Evolutionary conservation across 2,888 invertebrate species (phyloP).

Genomic region (Thymelicus acteon): DNA sequence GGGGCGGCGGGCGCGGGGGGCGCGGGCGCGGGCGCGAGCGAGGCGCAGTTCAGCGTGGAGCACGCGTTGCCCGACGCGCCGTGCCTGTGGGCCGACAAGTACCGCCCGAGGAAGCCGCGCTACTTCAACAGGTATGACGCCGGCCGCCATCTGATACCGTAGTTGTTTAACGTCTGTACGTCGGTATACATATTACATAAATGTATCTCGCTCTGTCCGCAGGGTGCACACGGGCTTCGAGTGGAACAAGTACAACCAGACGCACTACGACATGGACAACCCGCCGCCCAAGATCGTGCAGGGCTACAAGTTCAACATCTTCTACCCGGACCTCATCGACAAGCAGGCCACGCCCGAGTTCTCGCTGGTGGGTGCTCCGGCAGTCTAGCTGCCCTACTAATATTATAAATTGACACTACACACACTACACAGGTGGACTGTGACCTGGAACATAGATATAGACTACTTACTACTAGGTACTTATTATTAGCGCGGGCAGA

Average conservation of each 20-base stretch:
- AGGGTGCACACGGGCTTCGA: slow-evolving; percentile 98
- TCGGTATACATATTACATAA: no score
- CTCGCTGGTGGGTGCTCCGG: slow-evolving; percentile 87
- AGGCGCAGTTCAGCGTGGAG: slow-evolving; percentile 96
- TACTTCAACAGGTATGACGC: slow-evolving; percentile 92
- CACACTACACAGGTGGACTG: no score
- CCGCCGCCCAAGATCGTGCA: slow-evolving; percentile 99
- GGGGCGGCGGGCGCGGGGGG: slow-evolving; percentile 89
- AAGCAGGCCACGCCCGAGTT: slow-evolving; percentile 97
- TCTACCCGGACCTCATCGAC: slow-evolving; percentile 99
- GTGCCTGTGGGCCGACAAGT: slow-evolving; percentile 99
- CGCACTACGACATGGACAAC: slow-evolving; percentile 99
- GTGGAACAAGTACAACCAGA: slow-evolving; percentile 99
- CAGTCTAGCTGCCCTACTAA: no score
- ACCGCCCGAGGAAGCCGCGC: slow-evolving; percentile 97
- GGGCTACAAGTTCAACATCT: slow-evolving; percentile 99
- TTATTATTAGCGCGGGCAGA: no score
- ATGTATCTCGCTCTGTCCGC: slow-evolving; percentile 35
- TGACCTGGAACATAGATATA: no score
- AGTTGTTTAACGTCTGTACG: no score
- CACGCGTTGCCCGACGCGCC: slow-evolving; percentile 93
- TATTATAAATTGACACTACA: no score
- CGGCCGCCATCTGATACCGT: no score
- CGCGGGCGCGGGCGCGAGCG: slow-evolving; percentile 93
- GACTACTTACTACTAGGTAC: no score